Evolutionary conservation across 1,140 invertebrate species (phyloP).

Genomic region (Varroa destructor): DNA sequence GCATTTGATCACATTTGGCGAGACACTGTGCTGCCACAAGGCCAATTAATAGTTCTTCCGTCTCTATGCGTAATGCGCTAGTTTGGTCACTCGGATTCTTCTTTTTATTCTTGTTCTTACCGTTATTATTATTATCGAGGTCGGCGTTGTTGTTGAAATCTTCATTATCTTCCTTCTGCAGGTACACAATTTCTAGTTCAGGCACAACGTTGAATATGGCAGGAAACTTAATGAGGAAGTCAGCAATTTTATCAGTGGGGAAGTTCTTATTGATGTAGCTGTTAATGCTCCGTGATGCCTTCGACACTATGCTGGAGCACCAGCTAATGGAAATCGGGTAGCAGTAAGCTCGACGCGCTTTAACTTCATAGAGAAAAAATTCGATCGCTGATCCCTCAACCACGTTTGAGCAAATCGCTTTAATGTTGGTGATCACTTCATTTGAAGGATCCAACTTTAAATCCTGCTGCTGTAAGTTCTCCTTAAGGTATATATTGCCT

Average conservation of each 20-base stretch:
- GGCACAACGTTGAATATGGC: neutral
- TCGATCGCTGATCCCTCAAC: conserved; percentile 2
- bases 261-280: neutral
- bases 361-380: neutral
- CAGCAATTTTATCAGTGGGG: neutral
- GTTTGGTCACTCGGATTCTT: neutral
- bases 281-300: neutral
- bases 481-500: conserved; percentile 4
- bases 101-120: neutral
- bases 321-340: neutral
- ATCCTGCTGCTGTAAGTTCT: neutral
- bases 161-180: neutral
- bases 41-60: neutral
- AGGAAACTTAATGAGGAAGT: conserved; percentile 3
- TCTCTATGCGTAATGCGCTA: neutral
- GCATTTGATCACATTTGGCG: neutral
- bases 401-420: conserved; percentile 1
- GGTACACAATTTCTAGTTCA: neutral
- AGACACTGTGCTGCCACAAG: neutral
- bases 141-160: too few relatives aligned
- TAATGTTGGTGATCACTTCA: conserved; percentile 15
- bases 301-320: neutral
- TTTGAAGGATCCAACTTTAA: conserved; percentile 2
- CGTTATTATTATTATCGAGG: neutral
- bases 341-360: neutral